Conservation (phyloP, 2,797 vertebrate species). For the Bryconaethiops microstoma region DNA sequence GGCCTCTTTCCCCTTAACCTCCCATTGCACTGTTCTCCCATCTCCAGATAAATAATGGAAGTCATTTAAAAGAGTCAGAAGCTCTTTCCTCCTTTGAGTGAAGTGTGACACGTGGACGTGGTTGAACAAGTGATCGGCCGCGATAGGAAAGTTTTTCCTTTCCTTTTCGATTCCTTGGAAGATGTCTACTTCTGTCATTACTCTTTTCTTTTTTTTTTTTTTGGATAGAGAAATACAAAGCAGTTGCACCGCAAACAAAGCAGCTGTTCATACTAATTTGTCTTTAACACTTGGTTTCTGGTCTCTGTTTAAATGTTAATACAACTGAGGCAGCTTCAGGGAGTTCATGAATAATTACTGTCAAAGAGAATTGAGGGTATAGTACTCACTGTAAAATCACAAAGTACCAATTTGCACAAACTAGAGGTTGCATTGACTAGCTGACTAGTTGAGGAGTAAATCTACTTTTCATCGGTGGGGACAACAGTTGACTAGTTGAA, state of each 20-base stretch:
- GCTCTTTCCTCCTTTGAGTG: no score
- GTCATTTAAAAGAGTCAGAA: slow-evolving; percentile 1
- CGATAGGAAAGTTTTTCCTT: background rate
- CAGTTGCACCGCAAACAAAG: background rate
- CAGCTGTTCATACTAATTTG: background rate
- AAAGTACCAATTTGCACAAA: background rate
- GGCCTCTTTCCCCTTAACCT: slow-evolving; percentile 34
- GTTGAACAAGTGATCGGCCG: background rate
- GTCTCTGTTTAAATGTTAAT: slow-evolving; percentile 5
- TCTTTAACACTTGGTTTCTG: background rate
- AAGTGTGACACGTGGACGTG: background rate
- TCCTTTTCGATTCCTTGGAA: background rate
- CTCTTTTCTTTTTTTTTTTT: background rate
- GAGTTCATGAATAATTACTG: background rate
- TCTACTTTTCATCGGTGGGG: no score
- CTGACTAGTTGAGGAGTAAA: no score
- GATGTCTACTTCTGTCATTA: background rate
- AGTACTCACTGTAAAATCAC: background rate
- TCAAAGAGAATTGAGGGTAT: background rate
- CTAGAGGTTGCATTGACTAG: background rate
- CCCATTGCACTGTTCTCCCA: slow-evolving; percentile 37
- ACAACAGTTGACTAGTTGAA: no score
- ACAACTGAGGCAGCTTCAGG: background rate
- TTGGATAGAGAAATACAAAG: background rate
- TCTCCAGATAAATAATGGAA: slow-evolving; percentile 15